phyloP scores from a whole-genome alignment of 2,797 vertebrate genomes.

The Lutjanus campechanus region DNA sequence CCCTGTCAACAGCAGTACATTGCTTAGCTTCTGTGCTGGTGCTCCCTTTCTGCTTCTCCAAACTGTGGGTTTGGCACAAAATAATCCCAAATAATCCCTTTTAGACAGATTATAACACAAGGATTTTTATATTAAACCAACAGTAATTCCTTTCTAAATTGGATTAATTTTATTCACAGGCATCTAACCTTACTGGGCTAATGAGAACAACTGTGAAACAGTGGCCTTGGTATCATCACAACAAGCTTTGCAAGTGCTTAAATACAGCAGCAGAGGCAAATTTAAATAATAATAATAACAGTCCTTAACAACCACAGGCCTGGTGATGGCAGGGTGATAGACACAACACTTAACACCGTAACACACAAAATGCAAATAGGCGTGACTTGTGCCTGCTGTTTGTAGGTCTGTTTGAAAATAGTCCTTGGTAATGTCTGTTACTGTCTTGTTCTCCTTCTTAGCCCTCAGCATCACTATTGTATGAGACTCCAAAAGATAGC shows the following conservation, averaged over 20 bases:
- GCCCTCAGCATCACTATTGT: background rate
- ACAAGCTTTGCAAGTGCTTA: background rate
- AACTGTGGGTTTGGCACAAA: too few relatives aligned
- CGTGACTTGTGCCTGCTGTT: slow-evolving; percentile 12
- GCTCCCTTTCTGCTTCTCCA: too few relatives aligned
- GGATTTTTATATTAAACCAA: background rate
- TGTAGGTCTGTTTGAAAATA: slow-evolving; percentile 25
- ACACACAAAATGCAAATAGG: slow-evolving; percentile 7
- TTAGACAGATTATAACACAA: background rate
- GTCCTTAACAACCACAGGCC: background rate
- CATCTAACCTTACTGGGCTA: background rate
- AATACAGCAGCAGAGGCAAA: background rate
- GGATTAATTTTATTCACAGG: slow-evolving; percentile 1
- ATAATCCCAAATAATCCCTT: too few relatives aligned
- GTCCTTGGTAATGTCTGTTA: background rate
- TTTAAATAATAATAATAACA: slow-evolving; percentile 2
- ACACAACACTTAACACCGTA: background rate
- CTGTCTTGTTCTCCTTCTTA: background rate
- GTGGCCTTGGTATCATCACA: background rate
- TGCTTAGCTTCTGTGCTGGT: too few relatives aligned
- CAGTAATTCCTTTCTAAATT: background rate
- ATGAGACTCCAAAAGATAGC: background rate
- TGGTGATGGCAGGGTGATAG: slow-evolving; percentile 10
- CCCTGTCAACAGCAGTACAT: too few relatives aligned
- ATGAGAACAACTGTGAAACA: slow-evolving; percentile 3